Conservation (phyloP, 2,888 invertebrate species). For the Lepidochitona cinerea region DNA sequence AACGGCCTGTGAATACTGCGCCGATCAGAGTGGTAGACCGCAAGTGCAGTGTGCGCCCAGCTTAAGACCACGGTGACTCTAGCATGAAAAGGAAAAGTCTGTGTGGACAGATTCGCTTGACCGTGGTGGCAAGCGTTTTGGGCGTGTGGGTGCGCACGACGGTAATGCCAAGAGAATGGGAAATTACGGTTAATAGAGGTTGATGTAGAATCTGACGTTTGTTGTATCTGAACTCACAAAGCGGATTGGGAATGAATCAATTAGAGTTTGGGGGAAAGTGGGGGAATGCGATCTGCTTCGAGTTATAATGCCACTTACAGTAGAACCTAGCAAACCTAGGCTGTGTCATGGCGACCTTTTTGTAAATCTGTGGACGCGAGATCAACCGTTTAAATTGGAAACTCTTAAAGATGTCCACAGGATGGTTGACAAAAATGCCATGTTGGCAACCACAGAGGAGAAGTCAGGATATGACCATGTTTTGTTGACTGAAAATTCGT, state of each 20-base stretch:
- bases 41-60: no score
- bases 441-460: slow-evolving; percentile 17
- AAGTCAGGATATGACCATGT: slow-evolving; percentile 30
- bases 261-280: slow-evolving; percentile 16
- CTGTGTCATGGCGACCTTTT: slow-evolving; percentile 13
- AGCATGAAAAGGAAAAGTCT: no score
- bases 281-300: slow-evolving; percentile 14
- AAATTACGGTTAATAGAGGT: no score
- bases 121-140: no score
- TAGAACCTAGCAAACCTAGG: slow-evolving; percentile 1
- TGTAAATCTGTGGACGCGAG: slow-evolving; percentile 11
- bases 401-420: slow-evolving; percentile 17
- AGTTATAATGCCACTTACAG: slow-evolving; percentile 16
- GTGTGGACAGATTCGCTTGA: no score
- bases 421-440: slow-evolving; percentile 7
- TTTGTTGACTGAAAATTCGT: neutral
- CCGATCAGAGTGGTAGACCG: no score
- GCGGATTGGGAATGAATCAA: slow-evolving; percentile 13
- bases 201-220: no score
- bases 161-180: no score
- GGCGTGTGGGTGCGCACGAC: no score
- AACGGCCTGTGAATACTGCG: no score
- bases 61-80: no score
- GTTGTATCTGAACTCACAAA: neutral
- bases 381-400: slow-evolving; percentile 3